Conservation (phyloP, 2,797 vertebrate genomes). For the Myotis myotis region DNA sequence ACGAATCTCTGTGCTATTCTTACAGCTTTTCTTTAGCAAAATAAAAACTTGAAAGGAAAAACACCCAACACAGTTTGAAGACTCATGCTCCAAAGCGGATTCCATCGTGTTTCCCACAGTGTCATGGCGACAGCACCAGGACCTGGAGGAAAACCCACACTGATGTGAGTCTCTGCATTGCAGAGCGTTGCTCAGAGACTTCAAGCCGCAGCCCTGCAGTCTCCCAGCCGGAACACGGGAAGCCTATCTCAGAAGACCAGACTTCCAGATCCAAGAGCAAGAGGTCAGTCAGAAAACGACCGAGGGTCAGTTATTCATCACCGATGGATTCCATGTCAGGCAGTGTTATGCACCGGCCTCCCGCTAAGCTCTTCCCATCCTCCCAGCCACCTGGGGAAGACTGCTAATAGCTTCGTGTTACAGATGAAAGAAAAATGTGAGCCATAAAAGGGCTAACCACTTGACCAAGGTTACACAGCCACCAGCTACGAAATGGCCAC, state of each 20-base stretch:
- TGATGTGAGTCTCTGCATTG: neutral
- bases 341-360: neutral
- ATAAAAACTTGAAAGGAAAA: neutral
- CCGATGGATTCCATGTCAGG: neutral
- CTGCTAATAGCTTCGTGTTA: neutral
- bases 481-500: neutral
- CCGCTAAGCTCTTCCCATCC: neutral
- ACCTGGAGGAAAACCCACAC: neutral
- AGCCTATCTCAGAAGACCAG: neutral
- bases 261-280: neutral
- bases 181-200: neutral
- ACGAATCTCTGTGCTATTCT: neutral
- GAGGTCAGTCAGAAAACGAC: neutral
- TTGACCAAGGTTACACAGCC: neutral
- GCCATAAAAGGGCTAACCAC: neutral
- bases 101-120: neutral
- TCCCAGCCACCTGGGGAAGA: neutral
- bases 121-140: fast-evolving
- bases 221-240: neutral
- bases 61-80: neutral
- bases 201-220: too few species aligned
- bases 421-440: neutral
- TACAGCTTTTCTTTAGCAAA: neutral
- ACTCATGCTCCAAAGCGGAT: neutral
- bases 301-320: neutral